These are phyloP conservation scores for Octodon degus DNA, from an alignment of 2,113 vertebrate species.

Conservation along the genomic window DNA sequence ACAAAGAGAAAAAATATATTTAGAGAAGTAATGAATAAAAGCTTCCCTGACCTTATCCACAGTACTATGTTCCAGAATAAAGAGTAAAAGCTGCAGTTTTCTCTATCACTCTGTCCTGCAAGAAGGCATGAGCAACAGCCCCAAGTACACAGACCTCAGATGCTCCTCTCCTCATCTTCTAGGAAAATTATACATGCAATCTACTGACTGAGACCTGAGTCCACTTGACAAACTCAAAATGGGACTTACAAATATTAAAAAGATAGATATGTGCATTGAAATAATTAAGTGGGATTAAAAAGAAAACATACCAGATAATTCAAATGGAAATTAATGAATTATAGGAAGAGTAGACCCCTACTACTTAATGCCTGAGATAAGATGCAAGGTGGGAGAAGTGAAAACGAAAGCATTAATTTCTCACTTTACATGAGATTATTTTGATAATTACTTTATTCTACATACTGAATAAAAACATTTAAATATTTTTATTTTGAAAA, in stretches of 20 bases:
- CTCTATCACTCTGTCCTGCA: background rate
- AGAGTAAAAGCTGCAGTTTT: background rate
- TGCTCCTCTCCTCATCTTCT: background rate
- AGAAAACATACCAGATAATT: background rate
- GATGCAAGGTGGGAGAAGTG: background rate
- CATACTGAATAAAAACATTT: background rate
- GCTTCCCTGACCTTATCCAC: background rate
- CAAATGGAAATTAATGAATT: background rate
- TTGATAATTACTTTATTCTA: background rate
- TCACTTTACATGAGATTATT: background rate
- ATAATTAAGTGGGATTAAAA: background rate
- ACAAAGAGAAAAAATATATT: background rate
- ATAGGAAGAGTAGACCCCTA: background rate
- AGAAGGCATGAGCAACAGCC: background rate
- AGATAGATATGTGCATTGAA: background rate
- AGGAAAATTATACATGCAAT: constrained; percentile 14
- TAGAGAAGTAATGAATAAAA: background rate
- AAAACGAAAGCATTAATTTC: background rate
- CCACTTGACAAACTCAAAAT: constrained; percentile 2
- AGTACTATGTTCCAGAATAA: background rate
- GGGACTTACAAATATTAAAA: background rate
- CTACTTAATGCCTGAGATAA: constrained; percentile 8
- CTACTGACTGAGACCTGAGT: background rate
- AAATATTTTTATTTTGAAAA: constrained; percentile 37
- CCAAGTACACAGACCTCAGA: background rate